Percentiles rank a stretch among this genome's conserved stretches.
Conservation (phyloP, 2,797 vertebrate genomes). For the Manis pentadactyla region DNA sequence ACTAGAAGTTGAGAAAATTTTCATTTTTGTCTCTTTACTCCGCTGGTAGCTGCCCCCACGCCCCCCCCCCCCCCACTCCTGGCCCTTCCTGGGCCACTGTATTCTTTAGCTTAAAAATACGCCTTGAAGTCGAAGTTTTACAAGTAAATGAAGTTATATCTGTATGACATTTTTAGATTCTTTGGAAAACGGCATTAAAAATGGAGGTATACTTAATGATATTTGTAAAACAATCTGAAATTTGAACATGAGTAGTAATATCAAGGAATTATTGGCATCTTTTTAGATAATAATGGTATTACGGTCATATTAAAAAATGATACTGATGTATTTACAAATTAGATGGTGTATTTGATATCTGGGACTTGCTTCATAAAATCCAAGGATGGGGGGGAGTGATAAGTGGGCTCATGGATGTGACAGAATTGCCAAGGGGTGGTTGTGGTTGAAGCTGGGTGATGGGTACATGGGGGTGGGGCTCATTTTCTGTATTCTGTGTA, state of each 20-base stretch:
- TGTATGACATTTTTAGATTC: not conserved
- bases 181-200: not conserved
- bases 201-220: not conserved
- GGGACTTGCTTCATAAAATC: not conserved
- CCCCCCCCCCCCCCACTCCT: not conserved
- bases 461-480: not conserved
- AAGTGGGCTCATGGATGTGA: not conserved
- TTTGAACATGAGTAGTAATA: not conserved
- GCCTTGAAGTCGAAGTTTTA: not conserved
- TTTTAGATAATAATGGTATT: not conserved
- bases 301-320: not conserved
- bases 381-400: not conserved
- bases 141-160: not conserved
- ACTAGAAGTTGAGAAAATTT: not conserved
- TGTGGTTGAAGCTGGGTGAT: not conserved
- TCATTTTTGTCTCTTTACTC: not conserved
- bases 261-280: not conserved
- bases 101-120: not conserved
- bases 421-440: not conserved
- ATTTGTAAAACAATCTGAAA: not conserved
- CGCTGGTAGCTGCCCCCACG: not conserved
- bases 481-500: not conserved
- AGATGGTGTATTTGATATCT: not conserved
- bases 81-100: not conserved
- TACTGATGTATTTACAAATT: not conserved